Percentiles rank a stretch among this genome's conserved stretches.
These are phyloP conservation scores for Hyles lineata DNA, from an alignment of 2,888 invertebrate species.

Conservation along the genomic window DNA sequence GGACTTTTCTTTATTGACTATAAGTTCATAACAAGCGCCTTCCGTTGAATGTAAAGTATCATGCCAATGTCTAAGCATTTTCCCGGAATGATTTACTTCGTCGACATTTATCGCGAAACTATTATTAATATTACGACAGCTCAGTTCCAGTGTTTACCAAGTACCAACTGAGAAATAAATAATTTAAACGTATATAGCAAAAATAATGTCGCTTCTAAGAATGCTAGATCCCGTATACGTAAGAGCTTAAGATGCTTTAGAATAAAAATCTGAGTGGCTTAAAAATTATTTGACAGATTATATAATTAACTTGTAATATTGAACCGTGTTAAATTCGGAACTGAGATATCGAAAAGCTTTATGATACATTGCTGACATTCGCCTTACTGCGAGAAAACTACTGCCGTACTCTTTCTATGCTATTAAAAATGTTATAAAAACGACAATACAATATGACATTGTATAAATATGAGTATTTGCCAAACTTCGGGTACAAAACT, in stretches of 20 bases:
- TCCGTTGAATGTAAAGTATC: neutral
- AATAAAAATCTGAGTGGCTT: too few relatives aligned
- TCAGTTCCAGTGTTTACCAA: neutral
- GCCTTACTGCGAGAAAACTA: neutral
- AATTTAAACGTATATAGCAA: neutral
- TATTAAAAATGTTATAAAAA: slow-evolving; percentile 1
- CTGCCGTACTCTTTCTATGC: neutral
- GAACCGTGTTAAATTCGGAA: neutral
- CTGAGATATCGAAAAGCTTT: neutral
- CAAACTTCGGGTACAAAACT: neutral
- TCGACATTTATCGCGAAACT: neutral
- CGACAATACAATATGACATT: neutral
- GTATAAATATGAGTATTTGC: slow-evolving; percentile 5
- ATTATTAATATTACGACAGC: neutral
- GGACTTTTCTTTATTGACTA: neutral
- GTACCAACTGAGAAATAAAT: neutral
- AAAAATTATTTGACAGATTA: too few relatives aligned
- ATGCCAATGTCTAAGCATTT: neutral
- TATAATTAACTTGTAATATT: too few relatives aligned
- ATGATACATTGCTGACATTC: neutral
- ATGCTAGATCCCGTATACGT: too few relatives aligned
- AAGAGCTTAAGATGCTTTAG: too few relatives aligned
- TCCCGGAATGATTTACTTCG: neutral
- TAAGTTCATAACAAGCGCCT: neutral
- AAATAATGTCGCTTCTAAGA: neutral